Percentiles rank a stretch among this genome's conserved stretches.
phyloP scores from a whole-genome alignment of 2,888 invertebrate genomes.

The Diarsia brunnea region DNA sequence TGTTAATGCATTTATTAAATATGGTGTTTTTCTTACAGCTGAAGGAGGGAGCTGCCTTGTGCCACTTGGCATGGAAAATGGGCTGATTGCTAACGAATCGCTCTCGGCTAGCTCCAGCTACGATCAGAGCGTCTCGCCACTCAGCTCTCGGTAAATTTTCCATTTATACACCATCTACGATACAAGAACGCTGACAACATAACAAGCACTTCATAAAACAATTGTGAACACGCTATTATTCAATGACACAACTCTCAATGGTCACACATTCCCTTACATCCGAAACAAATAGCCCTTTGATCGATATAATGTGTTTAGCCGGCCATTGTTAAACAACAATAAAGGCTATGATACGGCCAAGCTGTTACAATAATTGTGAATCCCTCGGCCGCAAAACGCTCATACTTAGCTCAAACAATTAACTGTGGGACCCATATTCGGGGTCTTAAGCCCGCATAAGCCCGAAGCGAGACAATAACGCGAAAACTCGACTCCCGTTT shows the following conservation, averaged over 20 bases:
- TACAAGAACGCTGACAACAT: neutral
- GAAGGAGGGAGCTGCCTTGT: conserved; percentile 93
- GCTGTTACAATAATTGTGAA: conserved; percentile 86
- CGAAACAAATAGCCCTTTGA: conserved; percentile 72
- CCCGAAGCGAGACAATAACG: conserved; percentile 85
- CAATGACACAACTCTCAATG: conserved; percentile 30
- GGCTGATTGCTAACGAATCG: conserved; percentile 95
- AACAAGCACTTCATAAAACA: conserved; percentile 8
- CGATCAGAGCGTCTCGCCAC: conserved; percentile 96
- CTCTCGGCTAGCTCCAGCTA: conserved; percentile 97
- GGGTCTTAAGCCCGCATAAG: conserved; percentile 86
- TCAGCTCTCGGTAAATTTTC: conserved; percentile 94
- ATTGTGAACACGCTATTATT: conserved; percentile 21
- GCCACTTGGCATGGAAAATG: conserved; percentile 97
- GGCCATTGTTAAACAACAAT: conserved; percentile 82
- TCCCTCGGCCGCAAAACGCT: conserved; percentile 83
- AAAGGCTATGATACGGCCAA: conserved; percentile 82
- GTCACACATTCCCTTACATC: conserved; percentile 62
- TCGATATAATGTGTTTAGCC: conserved; percentile 73
- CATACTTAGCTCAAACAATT: conserved; percentile 88
- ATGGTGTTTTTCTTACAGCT: conserved; percentile 73
- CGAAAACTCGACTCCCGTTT: conserved; percentile 84
- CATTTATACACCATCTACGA: neutral
- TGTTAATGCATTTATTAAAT: conserved; percentile 33
- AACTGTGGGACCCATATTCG: conserved; percentile 85